Evolutionary conservation across 2,797 vertebrate genomes (phyloP), one percentile per base, ranked within the genome.

Genomic region (Etheostoma nigrum): DNA sequence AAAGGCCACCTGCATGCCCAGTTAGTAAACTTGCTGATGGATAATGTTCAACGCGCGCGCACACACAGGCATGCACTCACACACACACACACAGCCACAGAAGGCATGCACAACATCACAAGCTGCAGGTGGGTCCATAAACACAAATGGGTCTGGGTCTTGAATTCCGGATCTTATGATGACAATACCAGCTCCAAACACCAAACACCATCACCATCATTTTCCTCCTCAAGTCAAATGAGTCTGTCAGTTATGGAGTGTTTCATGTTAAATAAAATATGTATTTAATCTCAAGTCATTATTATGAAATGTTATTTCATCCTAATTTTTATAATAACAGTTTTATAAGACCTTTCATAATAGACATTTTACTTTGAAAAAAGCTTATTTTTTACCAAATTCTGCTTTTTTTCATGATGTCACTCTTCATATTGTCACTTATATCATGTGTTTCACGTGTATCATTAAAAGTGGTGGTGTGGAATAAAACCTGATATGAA

Each of bases 11-110:
- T 79, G 78, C 12, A 57, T 25, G 19, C 21, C 52, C 27, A 69
- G 55, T 49, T 61, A 62, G 25, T 88, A 89, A 86, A 84, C 45
- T 2, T 65, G 19, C 65, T 74, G 67, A 85, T 84, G 65, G 84
- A 72, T 51, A 30, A 65, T 45, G 52, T 67, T 13, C 57, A 48
- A 63, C 55, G 40, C 52, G 54, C 36, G 54, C 21, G 48, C 47
- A 73, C 76, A 53, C 15, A 69, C 68, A 60, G 49, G 25, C 62
- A 67, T 55, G 59, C n/a, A 48, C 10, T 45, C 42, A 53, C 9
- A 55, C n/a, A 61, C n/a, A 63, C 9, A 36, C 15, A 40, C 15
- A 49, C 9, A 75, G 16, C 9, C 10, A 25, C 44, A 25, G 55
- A 71, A 75, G 48, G 75, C 19, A 71, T 74, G 18, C 18, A 12